A percentile compares a stretch with the other conserved stretches of the same genome.
phyloP scores from a whole-genome alignment of 2,113 vertebrate genomes.

The Rattus rattus region DNA sequence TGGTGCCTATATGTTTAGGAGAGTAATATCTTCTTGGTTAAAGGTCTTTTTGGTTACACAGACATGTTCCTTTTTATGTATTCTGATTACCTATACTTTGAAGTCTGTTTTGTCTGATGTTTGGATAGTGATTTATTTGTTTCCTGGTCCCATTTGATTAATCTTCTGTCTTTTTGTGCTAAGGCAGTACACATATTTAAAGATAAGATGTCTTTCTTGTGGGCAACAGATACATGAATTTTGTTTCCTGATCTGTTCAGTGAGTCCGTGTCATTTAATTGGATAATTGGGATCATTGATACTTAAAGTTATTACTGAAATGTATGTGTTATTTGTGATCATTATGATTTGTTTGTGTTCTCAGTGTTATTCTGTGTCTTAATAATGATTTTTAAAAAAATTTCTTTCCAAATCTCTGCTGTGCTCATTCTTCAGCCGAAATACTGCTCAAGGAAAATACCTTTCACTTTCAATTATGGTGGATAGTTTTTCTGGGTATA shows the following conservation, averaged over 20 bases:
- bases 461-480: neutral
- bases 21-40: neutral
- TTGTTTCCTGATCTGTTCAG: neutral
- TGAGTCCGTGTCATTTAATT: neutral
- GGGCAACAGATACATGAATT: neutral
- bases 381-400: neutral
- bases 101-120: neutral
- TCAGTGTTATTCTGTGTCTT: neutral
- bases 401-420: neutral
- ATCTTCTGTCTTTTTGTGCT: neutral
- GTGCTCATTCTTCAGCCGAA: neutral
- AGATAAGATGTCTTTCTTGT: neutral
- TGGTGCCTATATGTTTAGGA: neutral
- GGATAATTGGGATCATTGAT: neutral
- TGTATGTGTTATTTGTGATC: neutral
- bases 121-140: neutral
- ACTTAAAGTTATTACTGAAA: neutral
- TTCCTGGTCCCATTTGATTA: neutral
- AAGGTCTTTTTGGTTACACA: neutral
- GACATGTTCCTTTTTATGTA: neutral
- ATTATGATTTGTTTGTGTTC: neutral
- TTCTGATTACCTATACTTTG: neutral
- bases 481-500: neutral
- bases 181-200: neutral
- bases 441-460: neutral